These are phyloP conservation scores for Opisthocomus hoazin DNA, from an alignment of 2,113 vertebrate genomes.

Conservation along the genomic window DNA sequence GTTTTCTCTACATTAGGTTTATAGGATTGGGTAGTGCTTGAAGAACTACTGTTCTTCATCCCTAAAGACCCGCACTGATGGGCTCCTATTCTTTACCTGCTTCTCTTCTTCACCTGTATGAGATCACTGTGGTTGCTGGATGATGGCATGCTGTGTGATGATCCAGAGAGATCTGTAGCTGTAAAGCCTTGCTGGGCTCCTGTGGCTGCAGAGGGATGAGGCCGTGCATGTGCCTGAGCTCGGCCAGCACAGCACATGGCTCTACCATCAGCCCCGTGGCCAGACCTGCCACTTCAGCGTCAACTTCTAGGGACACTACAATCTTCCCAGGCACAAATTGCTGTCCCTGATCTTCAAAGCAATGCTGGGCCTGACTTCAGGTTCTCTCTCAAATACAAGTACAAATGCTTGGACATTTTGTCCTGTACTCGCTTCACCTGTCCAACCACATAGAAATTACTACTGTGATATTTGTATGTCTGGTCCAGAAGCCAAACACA, in stretches of 20 bases:
- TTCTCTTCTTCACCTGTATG: neutral
- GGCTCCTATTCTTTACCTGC: neutral
- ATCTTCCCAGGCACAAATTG: neutral
- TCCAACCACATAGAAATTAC: neutral
- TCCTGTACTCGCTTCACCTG: neutral
- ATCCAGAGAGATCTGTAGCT: neutral
- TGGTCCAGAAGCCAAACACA: neutral
- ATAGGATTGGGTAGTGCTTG: neutral
- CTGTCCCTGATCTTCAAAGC: neutral
- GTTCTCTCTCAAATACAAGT: neutral
- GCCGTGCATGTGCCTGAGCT: neutral
- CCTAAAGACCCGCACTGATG: neutral
- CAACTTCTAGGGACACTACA: neutral
- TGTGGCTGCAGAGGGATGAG: neutral
- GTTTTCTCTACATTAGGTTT: neutral
- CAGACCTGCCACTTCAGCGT: fast-evolving
- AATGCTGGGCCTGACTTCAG: neutral
- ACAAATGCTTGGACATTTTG: neutral
- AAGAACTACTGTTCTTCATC: neutral
- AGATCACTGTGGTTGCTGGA: neutral
- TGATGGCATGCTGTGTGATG: neutral
- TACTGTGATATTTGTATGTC: neutral
- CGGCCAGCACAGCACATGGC: neutral
- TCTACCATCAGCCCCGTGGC: neutral
- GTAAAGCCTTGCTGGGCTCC: neutral